Conservation (phyloP, 2,113 vertebrate species). For the Oncorhynchus gorbuscha region DNA sequence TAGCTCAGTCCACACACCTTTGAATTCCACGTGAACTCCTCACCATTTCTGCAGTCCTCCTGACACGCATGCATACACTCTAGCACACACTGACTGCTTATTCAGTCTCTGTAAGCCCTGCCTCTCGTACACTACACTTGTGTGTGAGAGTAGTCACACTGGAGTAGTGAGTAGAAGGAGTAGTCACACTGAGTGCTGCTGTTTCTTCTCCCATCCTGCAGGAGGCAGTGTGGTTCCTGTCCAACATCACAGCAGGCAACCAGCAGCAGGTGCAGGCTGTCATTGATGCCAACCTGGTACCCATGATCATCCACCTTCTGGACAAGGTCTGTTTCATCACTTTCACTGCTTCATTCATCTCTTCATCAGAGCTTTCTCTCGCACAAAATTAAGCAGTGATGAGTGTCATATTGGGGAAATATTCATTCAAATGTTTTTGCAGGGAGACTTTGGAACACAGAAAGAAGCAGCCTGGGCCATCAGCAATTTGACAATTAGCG, state of each 20-base stretch:
- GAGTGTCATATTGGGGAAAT: too few relatives aligned
- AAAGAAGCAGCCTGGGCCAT: slow-evolving; percentile 99
- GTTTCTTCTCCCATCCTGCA: slow-evolving; percentile 63
- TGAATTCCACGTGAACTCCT: too few relatives aligned
- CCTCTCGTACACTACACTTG: too few relatives aligned
- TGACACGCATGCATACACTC: too few relatives aligned
- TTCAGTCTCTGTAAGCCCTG: too few relatives aligned
- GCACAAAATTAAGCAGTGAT: too few relatives aligned
- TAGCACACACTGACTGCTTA: too few relatives aligned
- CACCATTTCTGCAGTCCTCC: too few relatives aligned
- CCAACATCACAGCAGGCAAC: slow-evolving; percentile 98
- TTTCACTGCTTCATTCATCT: too few relatives aligned
- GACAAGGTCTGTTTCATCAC: slow-evolving; percentile 85
- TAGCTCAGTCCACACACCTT: slow-evolving; percentile 45
- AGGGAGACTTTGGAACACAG: slow-evolving; percentile 98
- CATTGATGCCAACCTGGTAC: slow-evolving; percentile 96
- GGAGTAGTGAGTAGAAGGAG: too few relatives aligned
- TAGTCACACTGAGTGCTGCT: slow-evolving; percentile 1
- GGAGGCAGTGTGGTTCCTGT: slow-evolving; percentile 99
- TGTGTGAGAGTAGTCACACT: too few relatives aligned
- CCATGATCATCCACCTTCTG: slow-evolving; percentile 98
- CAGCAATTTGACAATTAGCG: slow-evolving; percentile 98
- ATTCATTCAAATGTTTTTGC: not conserved
- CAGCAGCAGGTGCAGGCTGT: slow-evolving; percentile 99
- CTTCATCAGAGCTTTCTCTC: too few relatives aligned